Evolutionary conservation across 2,888 invertebrate genomes (phyloP), one percentile per base, ranked within the genome.

Genomic region (Gari tellinella): DNA sequence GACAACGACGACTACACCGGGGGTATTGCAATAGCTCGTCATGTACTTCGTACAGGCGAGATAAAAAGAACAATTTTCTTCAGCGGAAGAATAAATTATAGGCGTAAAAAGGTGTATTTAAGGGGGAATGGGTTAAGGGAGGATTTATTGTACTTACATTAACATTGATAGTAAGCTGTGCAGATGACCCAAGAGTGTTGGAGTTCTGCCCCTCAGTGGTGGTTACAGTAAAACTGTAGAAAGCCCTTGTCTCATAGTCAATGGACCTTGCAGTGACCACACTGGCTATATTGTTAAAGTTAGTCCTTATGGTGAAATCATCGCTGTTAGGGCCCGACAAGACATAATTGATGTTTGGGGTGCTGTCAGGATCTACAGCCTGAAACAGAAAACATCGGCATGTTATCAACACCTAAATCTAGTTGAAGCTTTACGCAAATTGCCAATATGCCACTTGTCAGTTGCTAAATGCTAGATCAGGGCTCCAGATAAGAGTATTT

Each of bases 81-180:
- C n/a, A n/a, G n/a, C n/a, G n/a, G n/a, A n/a, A n/a, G n/a, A n/a
- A n/a, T n/a, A n/a, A n/a, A n/a, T n/a, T n/a, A n/a, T n/a, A 31
- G 31, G 31, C 4, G 31, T 31, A 31, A 10, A 31, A 31, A 31
- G 31, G 31, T 10, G 31, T 31, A 31, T 31, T 31, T 31, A 31
- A 7, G 31, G 31, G 10, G 31, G 31, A 31, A 31, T 7, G 31
- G 31, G 31, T 31, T 31, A 31, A 31, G 31, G 10, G 31, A 10
- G 31, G 31, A 7, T 31, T 31, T 31, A 31, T 10, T 31, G 31
- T 31, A 73, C 88, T 80, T 73, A 90, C 90, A 75, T 85, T 40
- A 7, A 90, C 88, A 53, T 78, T 81, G 41, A 90, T 81, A 25
- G 77, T 74, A 23, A 90, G 82, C 12, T 82, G 80, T 5, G 87